Base-by-base conservation (phyloP, 2,888 invertebrate species). In the Esperia sulphurella region DNA sequence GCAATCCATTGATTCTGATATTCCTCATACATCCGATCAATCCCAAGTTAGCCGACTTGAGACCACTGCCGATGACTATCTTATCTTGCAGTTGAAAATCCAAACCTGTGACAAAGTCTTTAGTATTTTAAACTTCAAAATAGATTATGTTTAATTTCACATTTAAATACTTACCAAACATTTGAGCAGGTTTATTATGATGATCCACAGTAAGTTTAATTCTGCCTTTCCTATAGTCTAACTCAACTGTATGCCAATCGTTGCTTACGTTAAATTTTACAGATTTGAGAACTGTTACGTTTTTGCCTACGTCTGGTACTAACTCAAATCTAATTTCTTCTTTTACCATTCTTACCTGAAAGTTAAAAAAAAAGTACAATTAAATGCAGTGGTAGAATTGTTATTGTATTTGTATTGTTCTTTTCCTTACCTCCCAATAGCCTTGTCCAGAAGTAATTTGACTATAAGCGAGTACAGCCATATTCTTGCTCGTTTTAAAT, bases 1-100 rank as follows among this genome's bases (percentile, higher is more conserved):
- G 88, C 52, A 93, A 91, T 9, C 94, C 94, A 71, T 98, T 97
- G 51, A 98, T 95, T 74, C 93, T 92, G 52, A 98, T 94, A 68
- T 97, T 95, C 56, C 96, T 92, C 92, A 98, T 95, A 73, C 98
- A 98, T 28, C 98, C 98, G 44, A 97, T 95, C 46, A 98, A 90
- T 4, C 97, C 97, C 71, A 92, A 81, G 62, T 93, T 94, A 10
- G 92, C 92, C 30, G 91, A 92, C 75, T 94, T 93, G 13, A 94
- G 90, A 41, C 96, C 96, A 67, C 95, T 96, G 49, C 96, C 96
- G 58, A 96, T 94, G 50, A 94, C 93, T 53, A 95, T 92, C 74
- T 92, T 93, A 69, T 94, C 92, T 63, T 93, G 93, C 10, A 94
- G 83, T 65, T 92, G 92, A 62, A 94, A 94, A 57, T 92, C 91